Percentiles rank a stretch among this genome's conserved stretches.
These are phyloP conservation scores for Kryptolebias ocellatus DNA, from an alignment of 2,797 vertebrate species.

Conservation along the genomic window DNA sequence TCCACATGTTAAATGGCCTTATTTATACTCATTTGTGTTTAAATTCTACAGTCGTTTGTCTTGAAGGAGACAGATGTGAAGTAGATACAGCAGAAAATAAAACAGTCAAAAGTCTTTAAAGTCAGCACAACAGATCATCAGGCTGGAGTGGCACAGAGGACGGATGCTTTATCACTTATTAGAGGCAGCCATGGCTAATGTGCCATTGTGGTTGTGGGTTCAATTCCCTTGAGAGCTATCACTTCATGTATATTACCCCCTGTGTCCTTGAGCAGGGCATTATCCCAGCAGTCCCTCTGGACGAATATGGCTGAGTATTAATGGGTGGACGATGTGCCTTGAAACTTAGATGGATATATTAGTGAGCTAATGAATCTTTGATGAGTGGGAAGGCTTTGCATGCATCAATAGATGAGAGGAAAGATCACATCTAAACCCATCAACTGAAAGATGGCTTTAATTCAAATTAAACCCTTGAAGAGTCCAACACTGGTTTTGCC, in stretches of 20 bases:
- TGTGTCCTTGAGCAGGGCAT: constrained; percentile 78
- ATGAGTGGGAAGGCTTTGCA: constrained; percentile 71
- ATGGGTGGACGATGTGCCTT: constrained; percentile 66
- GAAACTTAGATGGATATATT: constrained; percentile 73
- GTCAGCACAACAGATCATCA: constrained; percentile 28
- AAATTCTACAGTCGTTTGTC: constrained; percentile 32
- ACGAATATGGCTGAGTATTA: constrained; percentile 59
- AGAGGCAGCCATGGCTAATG: constrained; percentile 59
- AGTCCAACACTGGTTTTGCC: constrained; percentile 39
- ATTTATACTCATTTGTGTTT: constrained; percentile 31
- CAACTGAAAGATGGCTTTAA: constrained; percentile 52
- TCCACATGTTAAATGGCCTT: constrained; percentile 20
- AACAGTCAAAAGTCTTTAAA: neutral
- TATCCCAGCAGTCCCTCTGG: constrained; percentile 61
- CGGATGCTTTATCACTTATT: constrained; percentile 51
- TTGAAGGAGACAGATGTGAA: constrained; percentile 40
- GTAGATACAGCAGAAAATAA: neutral
- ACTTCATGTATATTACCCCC: constrained; percentile 65
- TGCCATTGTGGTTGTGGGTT: constrained; percentile 72
- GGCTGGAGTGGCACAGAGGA: constrained; percentile 43
- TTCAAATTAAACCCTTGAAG: constrained; percentile 32
- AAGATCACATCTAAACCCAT: constrained; percentile 59
- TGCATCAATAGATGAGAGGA: constrained; percentile 60
- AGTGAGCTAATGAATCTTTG: constrained; percentile 77
- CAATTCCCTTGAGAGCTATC: constrained; percentile 72